Percentiles rank a stretch among this genome's conserved stretches.
These are phyloP conservation scores for Henricia sp. DNA, from an alignment of 53 echinoderm and acorn worm genomes.

Conservation along the genomic window DNA sequence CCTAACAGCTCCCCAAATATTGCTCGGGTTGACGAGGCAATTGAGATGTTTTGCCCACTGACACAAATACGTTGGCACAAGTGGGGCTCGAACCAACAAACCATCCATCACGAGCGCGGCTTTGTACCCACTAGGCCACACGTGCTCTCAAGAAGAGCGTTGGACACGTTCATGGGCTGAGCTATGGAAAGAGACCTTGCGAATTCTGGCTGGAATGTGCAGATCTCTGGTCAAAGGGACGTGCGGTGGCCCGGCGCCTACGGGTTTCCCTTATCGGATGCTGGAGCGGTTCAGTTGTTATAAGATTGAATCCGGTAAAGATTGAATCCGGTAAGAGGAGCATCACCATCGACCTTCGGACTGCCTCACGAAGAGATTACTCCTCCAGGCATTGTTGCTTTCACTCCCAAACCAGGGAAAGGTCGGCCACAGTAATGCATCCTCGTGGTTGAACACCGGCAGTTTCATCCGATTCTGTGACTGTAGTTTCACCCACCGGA, in stretches of 20 bases:
- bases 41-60: too few relatives aligned
- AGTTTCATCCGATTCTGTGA: slow-evolving; percentile 39
- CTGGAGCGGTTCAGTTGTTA: background rate
- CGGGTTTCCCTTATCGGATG: background rate
- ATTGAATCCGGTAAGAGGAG: background rate
- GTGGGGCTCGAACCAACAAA: too few relatives aligned
- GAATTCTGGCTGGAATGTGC: too few relatives aligned
- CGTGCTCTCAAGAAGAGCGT: background rate
- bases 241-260: slow-evolving; percentile 9
- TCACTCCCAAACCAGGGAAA: slow-evolving; percentile 19
- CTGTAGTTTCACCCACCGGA: slow-evolving; percentile 19
- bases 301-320: too few relatives aligned
- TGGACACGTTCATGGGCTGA: background rate
- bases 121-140: too few relatives aligned
- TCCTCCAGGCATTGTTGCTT: background rate
- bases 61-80: too few relatives aligned
- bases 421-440: background rate
- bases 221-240: slow-evolving; percentile 8
- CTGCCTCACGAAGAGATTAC: background rate
- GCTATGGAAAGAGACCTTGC: slow-evolving; percentile 9
- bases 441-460: slow-evolving; percentile 9
- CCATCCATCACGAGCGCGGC: too few relatives aligned
- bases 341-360: background rate
- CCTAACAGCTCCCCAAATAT: too few relatives aligned
- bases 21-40: too few relatives aligned